These are phyloP conservation scores for Mastigias papua DNA, from an alignment of 30 jellyfish, hydroid and myxozoan species.

Conservation along the genomic window DNA sequence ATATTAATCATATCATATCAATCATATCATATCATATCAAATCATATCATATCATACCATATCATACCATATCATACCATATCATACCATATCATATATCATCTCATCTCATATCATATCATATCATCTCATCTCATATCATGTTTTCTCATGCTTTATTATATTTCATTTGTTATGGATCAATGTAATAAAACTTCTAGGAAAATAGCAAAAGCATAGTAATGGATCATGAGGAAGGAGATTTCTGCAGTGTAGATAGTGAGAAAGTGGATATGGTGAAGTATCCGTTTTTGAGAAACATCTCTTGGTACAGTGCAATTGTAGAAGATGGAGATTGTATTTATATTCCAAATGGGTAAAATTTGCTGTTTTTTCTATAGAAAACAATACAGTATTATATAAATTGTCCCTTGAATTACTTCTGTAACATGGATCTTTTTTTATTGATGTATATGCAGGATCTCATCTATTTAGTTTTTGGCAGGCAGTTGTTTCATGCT, in stretches of 20 bases:
- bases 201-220: constrained; percentile 41
- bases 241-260: constrained; percentile 74
- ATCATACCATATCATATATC: no score
- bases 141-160: no score
- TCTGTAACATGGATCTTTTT: neutral
- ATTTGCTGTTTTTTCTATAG: neutral
- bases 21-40: neutral
- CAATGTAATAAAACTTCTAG: no score
- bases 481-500: neutral
- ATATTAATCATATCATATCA: neutral
- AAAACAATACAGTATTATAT: neutral
- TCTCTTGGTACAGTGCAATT: constrained; percentile 64
- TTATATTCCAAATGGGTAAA: constrained; percentile 71
- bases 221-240: constrained; percentile 76
- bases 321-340: constrained; percentile 75
- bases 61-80: neutral
- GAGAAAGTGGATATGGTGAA: constrained; percentile 63
- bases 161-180: neutral
- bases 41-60: neutral
- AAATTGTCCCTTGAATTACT: neutral
- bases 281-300: constrained; percentile 50
- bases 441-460: neutral
- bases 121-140: no score
- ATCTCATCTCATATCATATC: no score
- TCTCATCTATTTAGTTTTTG: neutral